Evolutionary conservation across 92 coral and sea anemone genomes (phyloP), one percentile per base, ranked within the genome.

Genomic region (Phenganax marumi): DNA sequence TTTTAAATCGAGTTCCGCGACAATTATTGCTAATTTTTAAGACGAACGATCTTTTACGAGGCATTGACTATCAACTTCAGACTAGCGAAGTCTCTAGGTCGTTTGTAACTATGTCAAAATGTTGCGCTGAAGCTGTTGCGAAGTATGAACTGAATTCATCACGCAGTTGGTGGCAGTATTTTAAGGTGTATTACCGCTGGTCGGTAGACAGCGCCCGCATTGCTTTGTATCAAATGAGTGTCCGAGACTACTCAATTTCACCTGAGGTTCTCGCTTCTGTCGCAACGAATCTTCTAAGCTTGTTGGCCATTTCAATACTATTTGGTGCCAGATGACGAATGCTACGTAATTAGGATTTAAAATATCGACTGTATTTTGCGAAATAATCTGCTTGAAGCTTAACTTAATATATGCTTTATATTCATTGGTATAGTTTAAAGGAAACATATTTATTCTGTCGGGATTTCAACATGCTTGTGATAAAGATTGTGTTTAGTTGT

Each of bases 111-210:
- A 96, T 92, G 99, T 91, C 99, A 10, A 87, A 93, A 33, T 96
- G 99, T 72, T 96, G 99, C 77, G 91, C 91, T 19, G 93, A 91
- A 22, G 96, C 99, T 77, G 88, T 96, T 10, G 93, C 97, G 24
- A 83, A 77, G 89, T 91, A 92, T 73, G 90, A 89, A 51, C 78
- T 92, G 23, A 71, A 82, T 46, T 63, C 87, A 55, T 92, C 96
- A 56, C 55, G 62, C 48, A 85, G 88, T 23, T 96, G 99, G 99
- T 72, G 63, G 62, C 90, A 90, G 79, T 86, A 97, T 91, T 54
- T 96, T 68, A 86, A 18, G 77, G 90, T 91, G 70, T 91, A 92
- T 68, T 24, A 33, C 58, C 83, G 83, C 56, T 78, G 83, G 83
- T 61, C 83, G 52, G 17, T 78, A 17, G 60, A 47, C 8, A 61